These are phyloP conservation scores for Baccha elongata DNA, from an alignment of 2,888 invertebrate species.

Conservation along the genomic window DNA sequence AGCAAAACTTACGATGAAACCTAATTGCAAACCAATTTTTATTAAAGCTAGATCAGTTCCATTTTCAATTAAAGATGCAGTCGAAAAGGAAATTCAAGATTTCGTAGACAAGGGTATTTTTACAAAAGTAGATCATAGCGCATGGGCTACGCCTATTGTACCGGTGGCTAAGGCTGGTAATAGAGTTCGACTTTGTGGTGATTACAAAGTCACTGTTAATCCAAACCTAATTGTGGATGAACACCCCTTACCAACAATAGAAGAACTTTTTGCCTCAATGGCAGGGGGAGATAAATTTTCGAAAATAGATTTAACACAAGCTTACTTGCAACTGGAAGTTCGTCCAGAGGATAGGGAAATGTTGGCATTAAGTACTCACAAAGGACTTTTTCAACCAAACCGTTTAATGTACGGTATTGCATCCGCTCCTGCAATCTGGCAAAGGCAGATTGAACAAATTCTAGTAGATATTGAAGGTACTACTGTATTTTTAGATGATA, in stretches of 20 bases:
- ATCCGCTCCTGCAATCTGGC: conserved; percentile 76
- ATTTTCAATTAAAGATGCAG: conserved; percentile 1
- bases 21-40: too few relatives aligned
- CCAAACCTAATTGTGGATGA: background rate
- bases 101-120: too few relatives aligned
- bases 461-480: conserved; percentile 75
- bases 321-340: conserved; percentile 79
- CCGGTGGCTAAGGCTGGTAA: background rate
- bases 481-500: conserved; percentile 64
- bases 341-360: conserved; percentile 75
- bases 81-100: background rate
- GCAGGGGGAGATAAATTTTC: conserved; percentile 72
- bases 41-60: background rate
- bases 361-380: conserved; percentile 77
- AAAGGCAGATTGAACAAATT: conserved; percentile 75
- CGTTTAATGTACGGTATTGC: conserved; percentile 77
- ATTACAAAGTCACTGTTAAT: conserved; percentile 14
- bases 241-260: conserved; percentile 17
- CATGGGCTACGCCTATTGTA: conserved; percentile 14
- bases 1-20: background rate
- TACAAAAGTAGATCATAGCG: conserved; percentile 4
- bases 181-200: conserved; percentile 2
- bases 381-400: conserved; percentile 76
- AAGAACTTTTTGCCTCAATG: conserved; percentile 72
- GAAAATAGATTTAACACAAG: conserved; percentile 76